A percentile compares a stretch with the other conserved stretches of the same genome.
Conservation (phyloP, 2,797 vertebrate genomes). For the Megalops cyprinoides region DNA sequence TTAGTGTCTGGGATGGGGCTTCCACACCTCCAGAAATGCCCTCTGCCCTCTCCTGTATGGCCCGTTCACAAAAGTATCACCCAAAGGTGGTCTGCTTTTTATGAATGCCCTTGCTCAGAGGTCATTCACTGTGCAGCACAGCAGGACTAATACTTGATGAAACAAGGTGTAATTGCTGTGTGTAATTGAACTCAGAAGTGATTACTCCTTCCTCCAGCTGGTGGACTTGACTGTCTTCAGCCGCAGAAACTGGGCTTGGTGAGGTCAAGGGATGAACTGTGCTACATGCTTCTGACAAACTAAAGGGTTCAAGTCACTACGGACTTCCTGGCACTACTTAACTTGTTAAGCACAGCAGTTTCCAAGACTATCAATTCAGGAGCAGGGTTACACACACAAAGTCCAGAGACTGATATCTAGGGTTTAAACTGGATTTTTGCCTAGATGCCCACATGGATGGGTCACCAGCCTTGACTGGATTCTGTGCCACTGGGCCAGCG, state of each 20-base stretch:
- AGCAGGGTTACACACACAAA: neutral
- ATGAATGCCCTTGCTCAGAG: neutral
- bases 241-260: neutral
- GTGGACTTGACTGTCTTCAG: too few relatives aligned
- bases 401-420: too few relatives aligned
- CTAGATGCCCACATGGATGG: neutral
- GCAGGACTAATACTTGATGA: constrained; percentile 53
- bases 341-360: too few relatives aligned
- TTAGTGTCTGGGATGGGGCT: neutral
- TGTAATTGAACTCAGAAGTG: constrained; percentile 52
- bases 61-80: neutral
- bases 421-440: neutral
- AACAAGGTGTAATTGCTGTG: constrained; percentile 50
- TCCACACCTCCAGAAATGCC: neutral
- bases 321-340: too few relatives aligned
- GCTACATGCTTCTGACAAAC: neutral
- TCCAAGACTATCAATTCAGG: too few relatives aligned
- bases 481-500: neutral
- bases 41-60: neutral
- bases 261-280: neutral
- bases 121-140: neutral
- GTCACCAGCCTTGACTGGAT: neutral
- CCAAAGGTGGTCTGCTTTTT: neutral
- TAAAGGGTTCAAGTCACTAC: too few relatives aligned
- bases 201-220: constrained; percentile 46